phyloP scores from a whole-genome alignment of 2,888 invertebrate species.

The Ectemnius lituratus region DNA sequence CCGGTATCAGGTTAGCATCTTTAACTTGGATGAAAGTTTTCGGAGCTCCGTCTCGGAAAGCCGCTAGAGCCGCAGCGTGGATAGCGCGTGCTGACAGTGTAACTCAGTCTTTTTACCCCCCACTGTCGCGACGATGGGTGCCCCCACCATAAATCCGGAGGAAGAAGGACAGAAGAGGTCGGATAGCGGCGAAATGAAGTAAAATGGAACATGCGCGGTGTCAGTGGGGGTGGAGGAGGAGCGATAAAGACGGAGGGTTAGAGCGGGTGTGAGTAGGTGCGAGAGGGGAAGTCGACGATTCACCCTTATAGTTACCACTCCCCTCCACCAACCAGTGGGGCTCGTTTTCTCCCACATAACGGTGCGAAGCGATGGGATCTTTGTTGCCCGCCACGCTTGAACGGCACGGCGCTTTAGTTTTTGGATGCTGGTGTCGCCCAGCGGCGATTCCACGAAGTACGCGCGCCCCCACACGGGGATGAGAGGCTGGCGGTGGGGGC shows the following conservation, averaged over 20 bases:
- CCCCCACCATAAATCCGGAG: slow-evolving; percentile 41
- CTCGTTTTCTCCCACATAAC: slow-evolving; percentile 60
- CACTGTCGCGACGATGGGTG: slow-evolving; percentile 48
- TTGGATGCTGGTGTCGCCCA: slow-evolving; percentile 66
- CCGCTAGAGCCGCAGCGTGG: slow-evolving; percentile 51
- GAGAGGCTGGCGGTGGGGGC: slow-evolving; percentile 27
- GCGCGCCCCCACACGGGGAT: slow-evolving; percentile 23
- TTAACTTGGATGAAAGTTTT: slow-evolving; percentile 28
- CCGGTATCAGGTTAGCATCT: slow-evolving; percentile 5
- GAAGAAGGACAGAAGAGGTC: slow-evolving; percentile 45
- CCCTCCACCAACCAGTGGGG: slow-evolving; percentile 62
- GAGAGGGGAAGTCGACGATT: slow-evolving; percentile 57
- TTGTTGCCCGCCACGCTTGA: slow-evolving; percentile 61
- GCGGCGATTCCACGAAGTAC: slow-evolving; percentile 61
- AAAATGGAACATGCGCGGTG: slow-evolving; percentile 42
- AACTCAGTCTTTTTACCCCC: slow-evolving; percentile 61
- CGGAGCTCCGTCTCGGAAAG: slow-evolving; percentile 38
- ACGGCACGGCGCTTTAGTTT: slow-evolving; percentile 46
- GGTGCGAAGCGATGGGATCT: slow-evolving; percentile 56
- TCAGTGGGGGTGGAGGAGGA: slow-evolving; percentile 59
- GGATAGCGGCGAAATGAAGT: slow-evolving; percentile 37
- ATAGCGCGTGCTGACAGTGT: slow-evolving; percentile 63
- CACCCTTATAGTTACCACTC: slow-evolving; percentile 60
- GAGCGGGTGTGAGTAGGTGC: slow-evolving; percentile 35
- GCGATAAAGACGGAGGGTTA: slow-evolving; percentile 50